Conservation (phyloP, 2,888 invertebrate species). For the Apodemia zela region DNA sequence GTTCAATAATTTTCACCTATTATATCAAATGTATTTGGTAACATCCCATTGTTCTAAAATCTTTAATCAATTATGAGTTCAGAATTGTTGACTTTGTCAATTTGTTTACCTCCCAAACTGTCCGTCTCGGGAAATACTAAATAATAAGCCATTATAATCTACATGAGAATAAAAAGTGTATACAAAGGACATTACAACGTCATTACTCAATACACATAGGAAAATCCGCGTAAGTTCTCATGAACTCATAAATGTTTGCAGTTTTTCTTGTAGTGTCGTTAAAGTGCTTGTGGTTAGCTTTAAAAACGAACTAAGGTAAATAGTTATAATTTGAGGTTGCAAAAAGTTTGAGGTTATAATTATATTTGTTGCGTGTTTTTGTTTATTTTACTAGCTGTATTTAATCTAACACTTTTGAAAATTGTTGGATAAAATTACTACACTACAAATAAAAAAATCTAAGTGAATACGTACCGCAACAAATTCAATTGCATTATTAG, state of each 20-base stretch:
- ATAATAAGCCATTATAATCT: neutral
- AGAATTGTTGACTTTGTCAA: neutral
- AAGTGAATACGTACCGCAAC: no score
- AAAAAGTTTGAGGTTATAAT: no score
- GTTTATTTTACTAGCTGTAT: no score
- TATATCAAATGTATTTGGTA: no score
- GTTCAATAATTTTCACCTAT: no score
- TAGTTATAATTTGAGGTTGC: neutral
- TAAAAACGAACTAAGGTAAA: neutral
- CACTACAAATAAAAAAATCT: no score
- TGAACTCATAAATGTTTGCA: slow-evolving; percentile 9
- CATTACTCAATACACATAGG: neutral
- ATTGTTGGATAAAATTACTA: no score
- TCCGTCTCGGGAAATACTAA: neutral
- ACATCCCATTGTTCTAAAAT: no score
- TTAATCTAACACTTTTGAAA: no score
- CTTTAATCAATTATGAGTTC: neutral
- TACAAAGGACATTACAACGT: slow-evolving; percentile 4
- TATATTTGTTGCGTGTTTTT: no score
- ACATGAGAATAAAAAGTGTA: slow-evolving; percentile 15
- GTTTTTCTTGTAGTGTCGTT: neutral
- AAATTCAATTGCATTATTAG: no score
- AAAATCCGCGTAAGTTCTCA: slow-evolving; percentile 13
- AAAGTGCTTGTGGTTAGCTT: neutral
- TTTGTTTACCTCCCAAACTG: neutral